Evolutionary conservation across 2,797 vertebrate species (phyloP), one percentile per base, ranked within the genome.

Genomic region (Sebastes aleutianus): DNA sequence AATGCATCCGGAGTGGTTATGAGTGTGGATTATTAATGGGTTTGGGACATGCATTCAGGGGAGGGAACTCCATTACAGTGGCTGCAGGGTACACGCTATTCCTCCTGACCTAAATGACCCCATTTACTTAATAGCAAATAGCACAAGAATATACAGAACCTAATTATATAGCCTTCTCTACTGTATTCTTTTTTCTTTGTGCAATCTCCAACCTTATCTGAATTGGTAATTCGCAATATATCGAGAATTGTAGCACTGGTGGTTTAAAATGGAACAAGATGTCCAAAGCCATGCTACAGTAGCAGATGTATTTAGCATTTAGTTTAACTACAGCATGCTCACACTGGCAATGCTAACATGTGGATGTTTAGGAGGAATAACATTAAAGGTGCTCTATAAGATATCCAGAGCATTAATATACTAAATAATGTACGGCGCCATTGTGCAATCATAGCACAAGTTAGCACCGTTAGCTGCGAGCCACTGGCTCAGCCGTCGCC

Each of bases 21-120:
- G 70, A 83, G 50, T 62, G 80, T 66, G 72, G 76, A 84, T 90
- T 88, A 92, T 90, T 87, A 88, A 92, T 87, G 61, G 32, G 14
- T 82, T 65, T 66, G 29, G 83, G 76, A 75, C 68, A 76, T 70
- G 80, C 77, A 74, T 71, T 53, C 54, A 87, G 64, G 39, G 36
- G 34, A 87, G 56, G 67, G 47, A 80, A 88, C 57, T 65, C 58
- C 27, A 77, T 82, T 82, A 83, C 70, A 83, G 32, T 70, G 26
- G 31, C 89, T 83, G 73, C 53, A 70, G 82, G 70, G 53, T 73
- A 47, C 50, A 53, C 16, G 22, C 64, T 84, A 81, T 84, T 85
- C 64, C 64, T 70, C 24, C 71, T 79, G 65, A 89, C 86, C 75
- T 64, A 11, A 79, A 65, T 66, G 68, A 89, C 68, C 68, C 65